Percentiles rank a stretch among this genome's conserved stretches.
Conservation (phyloP, 2,797 vertebrate genomes). For the Sparus aurata region DNA sequence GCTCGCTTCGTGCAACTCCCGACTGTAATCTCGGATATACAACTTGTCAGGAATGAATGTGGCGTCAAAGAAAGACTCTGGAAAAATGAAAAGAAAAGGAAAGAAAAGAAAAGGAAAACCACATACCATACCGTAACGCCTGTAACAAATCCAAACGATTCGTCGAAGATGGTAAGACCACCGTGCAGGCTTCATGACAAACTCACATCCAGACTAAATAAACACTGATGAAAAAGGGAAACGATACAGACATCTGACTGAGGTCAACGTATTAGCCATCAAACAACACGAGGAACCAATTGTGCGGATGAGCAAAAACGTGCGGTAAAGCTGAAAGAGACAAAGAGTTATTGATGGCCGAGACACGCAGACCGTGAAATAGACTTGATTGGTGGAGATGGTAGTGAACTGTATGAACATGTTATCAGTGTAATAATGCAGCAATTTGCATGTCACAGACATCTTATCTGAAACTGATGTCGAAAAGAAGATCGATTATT, state of each 20-base stretch:
- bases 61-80: neutral
- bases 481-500: too few relatives aligned
- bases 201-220: conserved; percentile 2
- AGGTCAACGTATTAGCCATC: conserved; percentile 6
- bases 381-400: neutral
- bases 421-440: too few relatives aligned
- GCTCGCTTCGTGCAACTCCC: conserved; percentile 3
- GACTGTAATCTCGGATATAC: conserved; percentile 36
- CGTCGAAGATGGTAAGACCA: conserved; percentile 28
- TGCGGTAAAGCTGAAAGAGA: neutral
- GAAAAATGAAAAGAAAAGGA: neutral
- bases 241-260: conserved; percentile 10
- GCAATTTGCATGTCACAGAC: too few relatives aligned
- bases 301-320: neutral
- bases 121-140: neutral
- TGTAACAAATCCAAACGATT: neutral
- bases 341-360: neutral
- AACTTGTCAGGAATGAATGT: neutral
- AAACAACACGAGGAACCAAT: neutral
- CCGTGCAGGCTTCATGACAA: neutral
- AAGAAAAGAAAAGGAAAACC: too few relatives aligned
- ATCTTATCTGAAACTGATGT: too few relatives aligned
- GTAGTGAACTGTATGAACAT: too few relatives aligned
- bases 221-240: neutral
- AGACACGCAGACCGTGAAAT: neutral